A percentile compares a stretch with the other conserved stretches of the same genome.
phyloP scores from a whole-genome alignment of 2,797 vertebrate genomes.

The Psittacula echo region DNA sequence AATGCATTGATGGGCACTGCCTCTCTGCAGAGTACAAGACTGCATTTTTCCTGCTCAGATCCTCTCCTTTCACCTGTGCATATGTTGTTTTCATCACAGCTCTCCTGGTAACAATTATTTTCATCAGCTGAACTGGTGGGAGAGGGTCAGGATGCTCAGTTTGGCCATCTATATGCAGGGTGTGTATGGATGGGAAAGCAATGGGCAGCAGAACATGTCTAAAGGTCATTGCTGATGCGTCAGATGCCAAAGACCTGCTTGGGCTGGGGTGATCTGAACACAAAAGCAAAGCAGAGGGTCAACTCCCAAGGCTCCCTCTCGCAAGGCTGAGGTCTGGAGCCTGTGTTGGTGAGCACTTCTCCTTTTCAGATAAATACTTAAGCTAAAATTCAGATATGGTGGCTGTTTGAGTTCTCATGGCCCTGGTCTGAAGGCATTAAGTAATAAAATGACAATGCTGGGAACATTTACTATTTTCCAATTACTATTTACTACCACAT shows the following conservation, averaged over 20 bases:
- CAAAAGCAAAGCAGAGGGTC: background rate
- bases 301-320: background rate
- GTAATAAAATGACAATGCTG: background rate
- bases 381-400: background rate
- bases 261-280: background rate
- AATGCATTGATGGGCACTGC: fast-evolving
- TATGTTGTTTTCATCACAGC: background rate
- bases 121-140: background rate
- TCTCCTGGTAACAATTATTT: background rate
- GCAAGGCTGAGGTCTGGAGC: background rate
- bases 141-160: background rate
- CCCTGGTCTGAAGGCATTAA: background rate
- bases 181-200: background rate
- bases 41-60: background rate
- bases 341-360: background rate
- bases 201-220: background rate
- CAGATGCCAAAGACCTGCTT: background rate
- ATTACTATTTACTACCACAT: background rate
- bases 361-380: background rate
- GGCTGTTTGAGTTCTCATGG: background rate
- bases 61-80: background rate
- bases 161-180: background rate
- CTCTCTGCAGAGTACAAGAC: background rate
- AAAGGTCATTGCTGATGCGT: background rate
- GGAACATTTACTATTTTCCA: background rate